Evolutionary conservation across 2,888 invertebrate species (phyloP).

Genomic region (Eudasyphora cyanicolor): DNA sequence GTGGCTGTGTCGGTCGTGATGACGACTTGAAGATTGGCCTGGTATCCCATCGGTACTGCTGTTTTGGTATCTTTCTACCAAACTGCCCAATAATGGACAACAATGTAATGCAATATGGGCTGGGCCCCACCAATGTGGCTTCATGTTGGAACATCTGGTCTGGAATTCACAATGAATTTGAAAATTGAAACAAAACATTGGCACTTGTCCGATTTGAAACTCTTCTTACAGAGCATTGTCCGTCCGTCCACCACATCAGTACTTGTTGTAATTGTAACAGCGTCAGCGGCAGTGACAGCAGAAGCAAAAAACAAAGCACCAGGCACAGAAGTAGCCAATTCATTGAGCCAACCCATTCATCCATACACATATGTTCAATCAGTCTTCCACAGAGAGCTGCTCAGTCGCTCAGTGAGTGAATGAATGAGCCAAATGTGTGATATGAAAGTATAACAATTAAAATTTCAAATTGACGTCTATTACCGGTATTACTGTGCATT

Average conservation of each 20-base stretch:
- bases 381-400: not conserved
- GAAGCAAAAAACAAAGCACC: too few relatives aligned
- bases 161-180: slow-evolving; percentile 51
- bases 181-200: slow-evolving; percentile 46
- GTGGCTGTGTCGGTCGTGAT: not conserved
- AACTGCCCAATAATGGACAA: not conserved
- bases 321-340: slow-evolving; percentile 47
- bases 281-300: too few relatives aligned
- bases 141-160: slow-evolving; percentile 28
- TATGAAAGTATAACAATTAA: slow-evolving; percentile 50
- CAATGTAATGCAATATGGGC: slow-evolving; percentile 28
- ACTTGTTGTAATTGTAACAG: not conserved
- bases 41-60: too few relatives aligned
- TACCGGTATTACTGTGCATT: slow-evolving; percentile 15
- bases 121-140: slow-evolving; percentile 23
- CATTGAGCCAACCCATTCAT: not conserved
- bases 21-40: not conserved
- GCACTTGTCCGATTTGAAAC: slow-evolving; percentile 46
- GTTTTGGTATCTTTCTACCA: too few relatives aligned
- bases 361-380: not conserved
- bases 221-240: too few relatives aligned
- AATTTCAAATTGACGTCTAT: slow-evolving; percentile 33
- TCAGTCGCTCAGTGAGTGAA: not conserved
- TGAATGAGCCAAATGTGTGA: slow-evolving; percentile 23
- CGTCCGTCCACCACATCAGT: too few relatives aligned